phyloP scores from a whole-genome alignment of 2,113 vertebrate species.

The Hemibagrus wyckioides region DNA sequence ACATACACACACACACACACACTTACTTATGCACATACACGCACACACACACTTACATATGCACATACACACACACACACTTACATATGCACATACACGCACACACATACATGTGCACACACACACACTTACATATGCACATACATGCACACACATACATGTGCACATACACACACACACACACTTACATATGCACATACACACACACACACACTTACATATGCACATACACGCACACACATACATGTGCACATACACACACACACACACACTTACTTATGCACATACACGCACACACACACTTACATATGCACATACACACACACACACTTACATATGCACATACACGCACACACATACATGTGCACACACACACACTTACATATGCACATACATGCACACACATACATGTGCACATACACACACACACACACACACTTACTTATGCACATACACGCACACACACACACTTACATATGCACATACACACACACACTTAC shows the following conservation, averaged over 20 bases:
- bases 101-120: constrained; percentile 24
- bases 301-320: constrained; percentile 43
- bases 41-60: constrained; percentile 24
- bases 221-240: not conserved
- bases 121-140: constrained; percentile 22
- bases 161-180: constrained; percentile 39
- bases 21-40: no score
- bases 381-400: constrained; percentile 20
- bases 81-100: not conserved
- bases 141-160: constrained; percentile 14
- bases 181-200: constrained; percentile 37
- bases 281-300: no score
- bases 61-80: constrained; percentile 36
- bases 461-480: not conserved
- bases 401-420: constrained; percentile 42
- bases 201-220: no score
- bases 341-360: not conserved
- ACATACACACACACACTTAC: constrained; percentile 30
- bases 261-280: constrained; percentile 13
- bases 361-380: constrained; percentile 28
- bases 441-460: not conserved
- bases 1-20: not conserved
- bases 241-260: constrained; percentile 38
- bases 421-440: constrained; percentile 34
- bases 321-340: constrained; percentile 8